Evolutionary conservation across 1,140 invertebrate genomes (phyloP), one percentile per base, ranked within the genome.

Genomic region (Oppia nitens): DNA sequence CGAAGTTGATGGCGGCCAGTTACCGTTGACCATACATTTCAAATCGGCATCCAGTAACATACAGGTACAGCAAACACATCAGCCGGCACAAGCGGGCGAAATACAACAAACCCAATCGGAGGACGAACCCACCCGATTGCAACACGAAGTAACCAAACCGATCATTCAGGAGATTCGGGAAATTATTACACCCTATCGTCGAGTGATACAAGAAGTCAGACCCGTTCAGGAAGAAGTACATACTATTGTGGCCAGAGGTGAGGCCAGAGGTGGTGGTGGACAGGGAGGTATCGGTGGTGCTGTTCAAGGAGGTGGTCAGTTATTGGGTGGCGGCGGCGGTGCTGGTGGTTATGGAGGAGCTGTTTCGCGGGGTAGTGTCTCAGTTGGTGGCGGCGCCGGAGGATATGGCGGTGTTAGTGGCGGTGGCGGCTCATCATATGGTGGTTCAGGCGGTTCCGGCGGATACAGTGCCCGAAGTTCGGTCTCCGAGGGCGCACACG

Each of bases 111-210:
- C 57, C 25, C n/a, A 26, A 20, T 60, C 57, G 1, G 57, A 59
- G 47, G 57, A 59, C 47, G 57, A 59, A 25, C 57, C 57, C 1
- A 51, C 56, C 25, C 27, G 23, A 45, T 59, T 59, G 9, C 28
- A 40, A 17, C 57, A 59, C 25, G 56, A 53, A 32, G 57, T 59
- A n/a, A 59, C 57, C 1, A 59, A 59, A 26, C 57, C 57, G 57
- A 53, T 59, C n/a, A 53, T 59, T 2, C 57, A 59, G 24, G 57
- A 61, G 11, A n/a, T n/a, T n/a, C n/a, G n/a, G n/a, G n/a, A n/a
- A n/a, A n/a, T n/a, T n/a, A n/a, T n/a, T n/a, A n/a, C n/a, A n/a
- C n/a, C n/a, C n/a, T n/a, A n/a, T n/a, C n/a, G n/a, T n/a, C n/a
- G n/a, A n/a, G n/a, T n/a, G n/a, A n/a, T n/a, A n/a, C n/a, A n/a